These are phyloP conservation scores for Papilio elwesi DNA, from an alignment of 2,888 invertebrate genomes.

Conservation along the genomic window DNA sequence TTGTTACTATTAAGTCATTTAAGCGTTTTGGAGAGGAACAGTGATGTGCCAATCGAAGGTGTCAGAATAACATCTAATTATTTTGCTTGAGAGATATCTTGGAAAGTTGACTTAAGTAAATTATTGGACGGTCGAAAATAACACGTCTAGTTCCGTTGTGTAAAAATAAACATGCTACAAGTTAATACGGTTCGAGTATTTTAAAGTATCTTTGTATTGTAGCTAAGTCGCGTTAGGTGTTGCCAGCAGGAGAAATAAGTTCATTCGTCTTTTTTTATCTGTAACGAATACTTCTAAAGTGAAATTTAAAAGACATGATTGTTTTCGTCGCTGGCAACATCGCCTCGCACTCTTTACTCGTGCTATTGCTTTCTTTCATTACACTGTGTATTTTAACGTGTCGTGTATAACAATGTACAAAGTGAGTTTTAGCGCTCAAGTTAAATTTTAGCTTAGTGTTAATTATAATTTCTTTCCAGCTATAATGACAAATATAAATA, in stretches of 20 bases:
- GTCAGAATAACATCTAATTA: slow-evolving; percentile 33
- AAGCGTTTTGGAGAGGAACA: slow-evolving; percentile 12
- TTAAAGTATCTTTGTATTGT: slow-evolving; percentile 55
- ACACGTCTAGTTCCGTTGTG: slow-evolving; percentile 49
- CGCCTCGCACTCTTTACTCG: slow-evolving; percentile 50
- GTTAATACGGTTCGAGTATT: slow-evolving; percentile 52
- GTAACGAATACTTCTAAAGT: slow-evolving; percentile 37
- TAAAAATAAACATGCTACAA: slow-evolving; percentile 48
- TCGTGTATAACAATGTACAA: slow-evolving; percentile 75
- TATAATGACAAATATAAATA: slow-evolving; percentile 58
- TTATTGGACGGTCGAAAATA: slow-evolving; percentile 50
- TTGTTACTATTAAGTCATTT: slow-evolving; percentile 5
- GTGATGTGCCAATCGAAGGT: slow-evolving; percentile 39
- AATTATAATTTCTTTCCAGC: slow-evolving; percentile 61
- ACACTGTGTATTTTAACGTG: slow-evolving; percentile 71
- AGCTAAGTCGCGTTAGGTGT: slow-evolving; percentile 60
- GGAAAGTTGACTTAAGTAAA: slow-evolving; percentile 46
- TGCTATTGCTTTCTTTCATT: slow-evolving; percentile 71
- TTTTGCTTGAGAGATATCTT: slow-evolving; percentile 25
- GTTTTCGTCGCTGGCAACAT: slow-evolving; percentile 50
- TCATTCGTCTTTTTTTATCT: slow-evolving; percentile 46
- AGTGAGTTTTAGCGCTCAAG: slow-evolving; percentile 79
- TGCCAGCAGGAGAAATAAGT: slow-evolving; percentile 42
- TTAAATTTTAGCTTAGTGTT: slow-evolving; percentile 77
- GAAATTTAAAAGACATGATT: slow-evolving; percentile 56